These are phyloP conservation scores for Zaprionus tsacasi DNA, from an alignment of 1,140 invertebrate genomes.

Conservation along the genomic window DNA sequence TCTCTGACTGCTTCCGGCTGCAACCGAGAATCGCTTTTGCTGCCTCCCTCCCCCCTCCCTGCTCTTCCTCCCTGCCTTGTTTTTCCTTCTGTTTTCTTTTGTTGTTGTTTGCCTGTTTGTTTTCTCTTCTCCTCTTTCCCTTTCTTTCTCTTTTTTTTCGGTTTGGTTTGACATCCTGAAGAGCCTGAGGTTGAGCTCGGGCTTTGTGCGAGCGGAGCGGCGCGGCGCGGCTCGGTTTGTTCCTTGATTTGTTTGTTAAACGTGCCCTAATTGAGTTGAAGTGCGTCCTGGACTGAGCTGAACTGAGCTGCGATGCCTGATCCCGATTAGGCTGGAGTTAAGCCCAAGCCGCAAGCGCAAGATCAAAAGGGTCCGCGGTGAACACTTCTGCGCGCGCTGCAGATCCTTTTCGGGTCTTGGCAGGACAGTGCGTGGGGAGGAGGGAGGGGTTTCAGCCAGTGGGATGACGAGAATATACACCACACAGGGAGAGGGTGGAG, in stretches of 20 bases:
- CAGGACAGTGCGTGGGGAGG: too few relatives aligned
- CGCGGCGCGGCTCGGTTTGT: slow-evolving; percentile 28
- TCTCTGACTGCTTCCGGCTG: slow-evolving; percentile 62
- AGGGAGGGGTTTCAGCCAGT: too few relatives aligned
- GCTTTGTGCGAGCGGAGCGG: slow-evolving; percentile 23
- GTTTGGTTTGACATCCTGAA: slow-evolving; percentile 72
- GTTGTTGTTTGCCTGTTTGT: slow-evolving; percentile 19
- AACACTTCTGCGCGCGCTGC: neutral
- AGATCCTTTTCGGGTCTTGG: too few relatives aligned
- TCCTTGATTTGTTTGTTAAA: slow-evolving; percentile 66
- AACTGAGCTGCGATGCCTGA: slow-evolving; percentile 47
- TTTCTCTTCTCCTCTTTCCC: slow-evolving; percentile 10
- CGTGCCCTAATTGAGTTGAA: slow-evolving; percentile 76
- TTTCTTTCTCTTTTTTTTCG: slow-evolving; percentile 10
- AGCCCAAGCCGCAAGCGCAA: slow-evolving; percentile 13
- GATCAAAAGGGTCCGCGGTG: neutral
- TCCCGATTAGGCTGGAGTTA: slow-evolving; percentile 51
- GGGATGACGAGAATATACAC: neutral
- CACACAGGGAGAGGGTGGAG: neutral
- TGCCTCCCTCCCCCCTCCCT: neutral
- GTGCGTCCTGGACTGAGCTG: slow-evolving; percentile 33
- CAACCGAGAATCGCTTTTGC: slow-evolving; percentile 17
- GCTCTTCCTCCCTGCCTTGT: slow-evolving; percentile 30
- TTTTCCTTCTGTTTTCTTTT: slow-evolving; percentile 35
- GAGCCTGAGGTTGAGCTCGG: slow-evolving; percentile 24